phyloP scores from a whole-genome alignment of 2,888 invertebrate species.

The Fragum whitleyi region DNA sequence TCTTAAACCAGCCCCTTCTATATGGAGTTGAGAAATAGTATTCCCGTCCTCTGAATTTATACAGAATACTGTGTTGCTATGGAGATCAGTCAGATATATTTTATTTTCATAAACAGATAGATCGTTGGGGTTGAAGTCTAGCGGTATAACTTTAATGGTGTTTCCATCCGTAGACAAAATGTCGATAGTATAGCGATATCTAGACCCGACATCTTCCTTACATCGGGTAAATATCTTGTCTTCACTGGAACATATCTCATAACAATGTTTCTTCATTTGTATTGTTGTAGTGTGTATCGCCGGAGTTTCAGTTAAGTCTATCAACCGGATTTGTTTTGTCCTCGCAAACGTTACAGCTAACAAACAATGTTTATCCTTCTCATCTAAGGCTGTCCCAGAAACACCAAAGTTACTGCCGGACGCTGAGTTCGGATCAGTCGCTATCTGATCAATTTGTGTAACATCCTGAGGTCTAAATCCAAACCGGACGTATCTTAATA shows the following conservation, averaged over 20 bases:
- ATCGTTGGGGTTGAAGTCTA: too few relatives aligned
- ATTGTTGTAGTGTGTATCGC: not conserved
- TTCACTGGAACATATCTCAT: not conserved
- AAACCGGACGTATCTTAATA: constrained; percentile 11
- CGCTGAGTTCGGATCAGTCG: constrained; percentile 2
- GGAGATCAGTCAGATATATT: not conserved
- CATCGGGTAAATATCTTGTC: constrained; percentile 2
- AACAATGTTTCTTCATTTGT: not conserved
- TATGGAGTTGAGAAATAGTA: not conserved
- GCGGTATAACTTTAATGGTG: not conserved
- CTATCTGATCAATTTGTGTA: not conserved
- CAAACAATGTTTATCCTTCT: not conserved
- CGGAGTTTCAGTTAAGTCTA: not conserved
- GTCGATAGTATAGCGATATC: not conserved
- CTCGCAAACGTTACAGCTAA: not conserved
- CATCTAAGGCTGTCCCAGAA: not conserved
- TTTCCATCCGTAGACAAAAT: not conserved
- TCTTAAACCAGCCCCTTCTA: not conserved
- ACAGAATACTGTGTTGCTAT: not conserved
- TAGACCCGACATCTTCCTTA: not conserved
- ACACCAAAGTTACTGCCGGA: not conserved
- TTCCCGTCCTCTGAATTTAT: not conserved
- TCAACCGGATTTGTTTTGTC: not conserved
- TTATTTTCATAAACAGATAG: not conserved
- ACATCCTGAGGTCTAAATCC: not conserved